Evolutionary conservation across 2,797 vertebrate genomes (phyloP).

Genomic region (Lepus townsendii): DNA sequence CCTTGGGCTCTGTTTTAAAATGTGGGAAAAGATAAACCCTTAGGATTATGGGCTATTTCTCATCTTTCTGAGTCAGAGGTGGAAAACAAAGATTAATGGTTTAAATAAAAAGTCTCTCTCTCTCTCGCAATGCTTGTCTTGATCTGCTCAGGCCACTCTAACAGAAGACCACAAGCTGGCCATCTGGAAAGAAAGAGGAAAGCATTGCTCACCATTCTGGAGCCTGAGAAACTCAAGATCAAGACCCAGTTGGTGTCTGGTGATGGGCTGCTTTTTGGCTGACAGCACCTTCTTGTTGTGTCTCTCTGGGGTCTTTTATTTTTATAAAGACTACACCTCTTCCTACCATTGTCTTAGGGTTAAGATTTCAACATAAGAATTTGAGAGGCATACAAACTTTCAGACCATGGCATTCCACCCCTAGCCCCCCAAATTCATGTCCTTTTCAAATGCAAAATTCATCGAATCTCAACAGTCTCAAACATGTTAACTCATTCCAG

Average conservation of each 20-base stretch:
- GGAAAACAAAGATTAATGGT: neutral
- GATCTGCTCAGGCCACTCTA: neutral
- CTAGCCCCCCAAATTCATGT: neutral
- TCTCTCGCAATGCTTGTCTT: neutral
- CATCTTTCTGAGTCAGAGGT: neutral
- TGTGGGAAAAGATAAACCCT: slow-evolving; percentile 1
- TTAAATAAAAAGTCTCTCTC: slow-evolving; percentile 12
- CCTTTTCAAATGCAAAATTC: neutral
- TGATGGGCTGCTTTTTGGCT: neutral
- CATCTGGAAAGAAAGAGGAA: neutral
- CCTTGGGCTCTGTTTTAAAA: neutral
- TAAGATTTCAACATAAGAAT: neutral
- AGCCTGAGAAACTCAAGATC: neutral
- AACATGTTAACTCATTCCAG: neutral
- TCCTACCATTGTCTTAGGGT: neutral
- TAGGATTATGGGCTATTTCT: neutral
- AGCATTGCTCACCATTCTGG: neutral
- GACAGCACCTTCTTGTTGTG: neutral
- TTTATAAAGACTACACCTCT: too few relatives aligned
- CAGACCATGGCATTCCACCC: neutral
- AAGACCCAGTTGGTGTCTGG: neutral
- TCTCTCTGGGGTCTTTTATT: too few relatives aligned
- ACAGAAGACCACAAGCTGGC: neutral
- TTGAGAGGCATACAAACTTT: neutral
- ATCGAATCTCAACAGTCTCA: neutral